Evolutionary conservation across 2,113 vertebrate genomes (phyloP), one percentile per base, ranked within the genome.

Genomic region (Panurus biarmicus): DNA sequence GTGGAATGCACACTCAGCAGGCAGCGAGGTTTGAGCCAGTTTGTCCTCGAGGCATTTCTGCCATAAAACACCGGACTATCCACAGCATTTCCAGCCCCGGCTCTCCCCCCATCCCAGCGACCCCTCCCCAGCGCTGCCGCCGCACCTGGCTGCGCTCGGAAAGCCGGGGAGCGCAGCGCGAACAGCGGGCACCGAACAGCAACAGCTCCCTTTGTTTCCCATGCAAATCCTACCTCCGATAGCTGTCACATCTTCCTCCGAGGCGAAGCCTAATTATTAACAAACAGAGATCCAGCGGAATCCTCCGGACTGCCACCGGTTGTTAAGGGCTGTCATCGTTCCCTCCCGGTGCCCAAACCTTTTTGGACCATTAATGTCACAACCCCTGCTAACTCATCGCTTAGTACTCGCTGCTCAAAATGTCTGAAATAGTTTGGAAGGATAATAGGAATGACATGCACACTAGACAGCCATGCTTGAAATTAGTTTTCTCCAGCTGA

Each of bases 351-450:
- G 97, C 89, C 95, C 62, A 91, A 97, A 97, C 96, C 95, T 94
- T 97, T 94, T 95, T 84, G 96, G 95, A 97, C 96, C 98, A 93
- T 95, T 95, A 78, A 89, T 97, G 97, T 96, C 97, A 94, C 97
- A 98, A 97, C 96, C 97, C 96, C 97, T 85, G 92, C 97, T 97
- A 97, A 98, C 97, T 98, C 98, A 97, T 97, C 97, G 97, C 97
- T 97, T 94, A 87, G 95, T 66, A 80, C 97, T 97, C 95, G 96
- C 96, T 60, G 96, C 97, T 98, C 97, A 97, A 98, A 97, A 98
- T 98, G 98, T 97, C 98, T 98, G 97, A 94, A 98, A 98, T 98
- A 98, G 98, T 98, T 98, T 98, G 95, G 97, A 85, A 97, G 93
- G 96, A 98, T 98, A 97, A 98, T 94, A 96, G 97, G 97, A 98